phyloP scores from a whole-genome alignment of 1,140 invertebrate species.

The Lanistes nyassanus region DNA sequence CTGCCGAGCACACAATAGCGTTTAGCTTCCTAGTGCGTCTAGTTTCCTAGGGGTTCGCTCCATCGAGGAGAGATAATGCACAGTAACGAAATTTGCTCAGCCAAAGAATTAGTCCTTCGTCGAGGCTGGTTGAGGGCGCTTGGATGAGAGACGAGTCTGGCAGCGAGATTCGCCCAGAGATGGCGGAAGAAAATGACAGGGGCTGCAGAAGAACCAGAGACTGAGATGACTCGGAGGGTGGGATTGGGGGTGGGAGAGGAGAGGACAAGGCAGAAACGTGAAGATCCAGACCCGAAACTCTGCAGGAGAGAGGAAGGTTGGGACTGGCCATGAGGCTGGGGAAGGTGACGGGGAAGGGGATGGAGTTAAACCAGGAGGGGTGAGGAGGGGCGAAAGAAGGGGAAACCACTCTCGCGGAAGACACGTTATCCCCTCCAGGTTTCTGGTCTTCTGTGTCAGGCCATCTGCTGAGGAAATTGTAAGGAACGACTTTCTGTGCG shows the following conservation, averaged over 20 bases:
- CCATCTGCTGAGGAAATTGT: conserved; percentile 29
- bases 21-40: not conserved
- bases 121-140: too few species aligned
- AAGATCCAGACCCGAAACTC: not conserved
- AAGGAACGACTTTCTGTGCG: conserved; percentile 24
- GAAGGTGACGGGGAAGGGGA: not conserved
- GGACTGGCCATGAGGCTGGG: not conserved
- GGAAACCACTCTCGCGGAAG: not conserved
- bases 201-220: conserved; percentile 12
- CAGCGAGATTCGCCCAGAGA: too few species aligned
- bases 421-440: not conserved
- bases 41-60: not conserved
- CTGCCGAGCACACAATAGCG: not conserved
- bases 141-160: too few species aligned
- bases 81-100: conserved; percentile 14
- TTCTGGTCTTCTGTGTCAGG: not conserved
- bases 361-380: not conserved
- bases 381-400: not conserved
- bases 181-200: conserved; percentile 23
- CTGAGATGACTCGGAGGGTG: not conserved
- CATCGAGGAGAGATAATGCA: conserved; percentile 8
- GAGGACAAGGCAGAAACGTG: not conserved
- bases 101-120: conserved; percentile 1
- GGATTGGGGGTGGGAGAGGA: not conserved
- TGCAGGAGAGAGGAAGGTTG: not conserved